Conservation (phyloP, 2,888 invertebrate species). For the Scaptomyza flava region DNA sequence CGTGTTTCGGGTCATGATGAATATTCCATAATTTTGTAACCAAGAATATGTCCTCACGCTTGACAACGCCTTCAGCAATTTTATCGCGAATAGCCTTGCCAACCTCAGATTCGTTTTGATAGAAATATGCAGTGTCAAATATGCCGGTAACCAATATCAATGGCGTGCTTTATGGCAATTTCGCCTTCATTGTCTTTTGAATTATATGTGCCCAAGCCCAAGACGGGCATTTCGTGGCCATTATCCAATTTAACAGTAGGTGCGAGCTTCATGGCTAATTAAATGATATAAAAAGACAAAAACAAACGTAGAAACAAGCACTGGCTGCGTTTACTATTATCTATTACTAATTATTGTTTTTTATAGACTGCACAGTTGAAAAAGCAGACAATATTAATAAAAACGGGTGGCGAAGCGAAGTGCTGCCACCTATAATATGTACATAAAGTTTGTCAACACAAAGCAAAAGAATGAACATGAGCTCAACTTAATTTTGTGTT, state of each 20-base stretch:
- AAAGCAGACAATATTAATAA: no score
- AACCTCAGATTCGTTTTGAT: constrained; percentile 89
- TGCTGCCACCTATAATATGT: no score
- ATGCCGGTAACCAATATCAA: constrained; percentile 90
- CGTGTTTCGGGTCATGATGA: constrained; percentile 75
- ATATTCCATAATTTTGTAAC: constrained; percentile 85
- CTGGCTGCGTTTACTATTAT: no score
- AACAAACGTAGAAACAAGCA: no score
- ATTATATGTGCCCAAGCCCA: constrained; percentile 88
- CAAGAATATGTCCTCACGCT: constrained; percentile 88
- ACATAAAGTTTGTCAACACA: no score
- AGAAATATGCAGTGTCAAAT: constrained; percentile 87
- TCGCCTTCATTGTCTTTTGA: constrained; percentile 88
- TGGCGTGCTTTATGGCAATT: constrained; percentile 89
- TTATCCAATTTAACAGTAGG: constrained; percentile 86
- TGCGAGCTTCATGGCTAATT: constrained; percentile 62
- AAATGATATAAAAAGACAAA: neutral
- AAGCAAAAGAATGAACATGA: no score
- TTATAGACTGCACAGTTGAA: no score
- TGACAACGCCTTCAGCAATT: constrained; percentile 87
- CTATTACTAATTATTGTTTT: no score
- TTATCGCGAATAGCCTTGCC: constrained; percentile 88
- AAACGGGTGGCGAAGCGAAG: no score
- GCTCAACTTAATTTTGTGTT: no score
- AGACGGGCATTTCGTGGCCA: constrained; percentile 86